Base-by-base conservation (phyloP, 2,113 vertebrate genomes). In the Erythrolamprus reginae region DNA sequence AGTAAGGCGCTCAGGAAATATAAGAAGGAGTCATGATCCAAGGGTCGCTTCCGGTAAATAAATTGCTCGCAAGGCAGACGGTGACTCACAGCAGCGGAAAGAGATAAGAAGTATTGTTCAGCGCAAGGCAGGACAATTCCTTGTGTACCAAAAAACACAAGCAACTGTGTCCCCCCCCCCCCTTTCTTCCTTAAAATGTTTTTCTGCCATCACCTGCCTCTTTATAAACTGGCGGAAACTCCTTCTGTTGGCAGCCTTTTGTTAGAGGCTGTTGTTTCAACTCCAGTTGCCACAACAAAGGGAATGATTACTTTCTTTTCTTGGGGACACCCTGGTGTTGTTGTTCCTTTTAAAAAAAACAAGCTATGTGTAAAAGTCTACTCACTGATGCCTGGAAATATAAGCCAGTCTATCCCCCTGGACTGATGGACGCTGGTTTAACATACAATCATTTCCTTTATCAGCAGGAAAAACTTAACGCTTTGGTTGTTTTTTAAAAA, bases 61-160 rank as follows among this genome's bases (percentile, higher is more conserved):
- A 4, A 87, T 53, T 84, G 19, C 28, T 47, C n/a, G 15, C 26
- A 23, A 19, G 88, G 12, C 33, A 93, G 94, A 93, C 82, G 82
- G 94, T 96, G 96, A 96, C 92, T 96, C 95, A 96, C 92, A 92
- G 90, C 89, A 92, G 93, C 95, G 94, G 95, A 95, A 96, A 94
- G 82, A 58, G 82, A 95, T 93, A 77, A 94, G 94, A 92, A 92
- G 93, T 93, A 95, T 94, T 96, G 95, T n/a, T 95, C 84, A 24
- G 90, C 88, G 93, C 93, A 92, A 94, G 93, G 95, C 95, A 90
- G 24, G 89, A 52, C 89, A n/a, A 83, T 55, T 88, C 58, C 19
- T 70, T 50, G 4, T 38, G 83, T 65, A 10, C 50, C 21, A 38
- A 82, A 87, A 87, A 87, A 82, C n/a, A 87, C 55, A 89, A 93